phyloP scores from a whole-genome alignment of 37 sponge, comb jelly and placozoan genomes.

The Oopsacas minuta region DNA sequence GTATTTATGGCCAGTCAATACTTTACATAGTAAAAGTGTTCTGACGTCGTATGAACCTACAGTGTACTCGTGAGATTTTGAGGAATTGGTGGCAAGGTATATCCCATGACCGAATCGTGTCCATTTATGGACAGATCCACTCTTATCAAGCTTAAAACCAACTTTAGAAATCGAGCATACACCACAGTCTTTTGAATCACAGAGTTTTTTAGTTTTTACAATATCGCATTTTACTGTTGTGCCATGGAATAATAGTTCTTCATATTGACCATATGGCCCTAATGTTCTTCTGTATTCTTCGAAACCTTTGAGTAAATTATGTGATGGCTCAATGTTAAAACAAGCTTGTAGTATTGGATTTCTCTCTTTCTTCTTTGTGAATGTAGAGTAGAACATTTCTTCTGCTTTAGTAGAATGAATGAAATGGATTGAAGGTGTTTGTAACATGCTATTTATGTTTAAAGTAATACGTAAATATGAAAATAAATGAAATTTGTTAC shows the following conservation, averaged over 20 bases:
- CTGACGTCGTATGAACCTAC: conserved; percentile 18
- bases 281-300: not conserved
- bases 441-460: not conserved
- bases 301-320: not conserved
- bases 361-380: not conserved
- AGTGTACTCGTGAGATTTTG: conserved; percentile 27
- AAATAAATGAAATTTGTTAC: too few relatives aligned
- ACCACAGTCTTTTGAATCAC: conserved; percentile 33
- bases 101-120: conserved; percentile 28
- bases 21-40: conserved; percentile 20
- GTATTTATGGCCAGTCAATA: conserved; percentile 5
- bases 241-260: conserved; percentile 54
- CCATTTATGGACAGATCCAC: not conserved
- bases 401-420: not conserved
- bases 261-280: not conserved
- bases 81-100: conserved; percentile 22
- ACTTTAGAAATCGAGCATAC: conserved; percentile 40
- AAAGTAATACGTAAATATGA: not conserved
- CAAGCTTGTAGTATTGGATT: not conserved
- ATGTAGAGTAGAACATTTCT: not conserved
- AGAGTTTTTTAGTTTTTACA: conserved; percentile 6
- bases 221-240: conserved; percentile 51
- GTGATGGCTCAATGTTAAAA: not conserved
- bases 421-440: not conserved
- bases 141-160: conserved; percentile 29